Percentiles rank a stretch among this genome's conserved stretches.
phyloP scores from a whole-genome alignment of 2,797 vertebrate species.

The Bufotes viridis region DNA sequence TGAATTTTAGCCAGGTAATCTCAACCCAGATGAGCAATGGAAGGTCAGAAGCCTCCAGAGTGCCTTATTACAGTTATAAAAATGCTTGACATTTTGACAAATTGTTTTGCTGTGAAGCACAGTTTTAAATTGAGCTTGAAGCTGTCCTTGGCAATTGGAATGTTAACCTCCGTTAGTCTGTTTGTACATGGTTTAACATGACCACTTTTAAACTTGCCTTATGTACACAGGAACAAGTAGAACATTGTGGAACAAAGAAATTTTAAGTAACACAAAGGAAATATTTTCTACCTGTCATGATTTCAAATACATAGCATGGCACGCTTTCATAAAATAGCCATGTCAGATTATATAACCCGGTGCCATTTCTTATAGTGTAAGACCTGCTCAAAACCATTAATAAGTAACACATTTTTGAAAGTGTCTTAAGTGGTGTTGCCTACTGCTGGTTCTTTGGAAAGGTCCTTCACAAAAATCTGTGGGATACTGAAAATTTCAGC shows the following conservation, averaged over 20 bases:
- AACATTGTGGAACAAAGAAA: not conserved
- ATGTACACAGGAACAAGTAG: conserved; percentile 36
- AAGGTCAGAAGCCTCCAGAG: conserved; percentile 57
- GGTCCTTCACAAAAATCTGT: conserved; percentile 55
- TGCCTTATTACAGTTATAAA: conserved; percentile 60
- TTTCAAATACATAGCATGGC: not conserved
- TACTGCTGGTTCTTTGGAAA: conserved; percentile 53
- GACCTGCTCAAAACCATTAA: conserved; percentile 31
- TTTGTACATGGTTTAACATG: conserved; percentile 44
- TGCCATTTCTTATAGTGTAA: conserved; percentile 31
- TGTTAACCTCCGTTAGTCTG: conserved; percentile 57
- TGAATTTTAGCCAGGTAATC: conserved; percentile 58
- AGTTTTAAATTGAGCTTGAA: conserved; percentile 62
- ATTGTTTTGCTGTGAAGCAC: conserved; percentile 61
- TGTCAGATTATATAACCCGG: conserved; percentile 1
- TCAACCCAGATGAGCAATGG: conserved; percentile 53
- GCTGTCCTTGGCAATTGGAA: conserved; percentile 59
- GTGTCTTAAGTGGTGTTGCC: conserved; percentile 53
- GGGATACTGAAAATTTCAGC: conserved; percentile 40
- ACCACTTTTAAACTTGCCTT: conserved; percentile 44
- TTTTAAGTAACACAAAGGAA: conserved; percentile 28
- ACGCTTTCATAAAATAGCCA: conserved; percentile 6
- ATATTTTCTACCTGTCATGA: conserved; percentile 53
- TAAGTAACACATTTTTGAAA: conserved; percentile 54
- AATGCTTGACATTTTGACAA: conserved; percentile 63